These are phyloP conservation scores for Platysteira castanea DNA, from an alignment of 2,113 vertebrate species.

Conservation along the genomic window DNA sequence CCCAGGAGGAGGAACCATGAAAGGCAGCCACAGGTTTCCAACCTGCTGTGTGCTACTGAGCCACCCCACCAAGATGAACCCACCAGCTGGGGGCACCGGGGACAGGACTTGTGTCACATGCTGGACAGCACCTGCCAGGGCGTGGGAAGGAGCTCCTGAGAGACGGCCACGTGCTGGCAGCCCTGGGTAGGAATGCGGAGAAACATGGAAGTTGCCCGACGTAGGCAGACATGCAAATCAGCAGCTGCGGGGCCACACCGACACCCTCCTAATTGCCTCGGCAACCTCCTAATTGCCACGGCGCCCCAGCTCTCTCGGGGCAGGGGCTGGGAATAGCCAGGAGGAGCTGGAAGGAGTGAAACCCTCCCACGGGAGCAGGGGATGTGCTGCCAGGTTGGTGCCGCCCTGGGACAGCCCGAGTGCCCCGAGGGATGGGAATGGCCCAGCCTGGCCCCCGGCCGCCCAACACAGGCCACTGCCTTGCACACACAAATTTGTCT, in stretches of 20 bases:
- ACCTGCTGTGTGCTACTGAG: accelerated
- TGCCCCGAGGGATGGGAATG: neutral
- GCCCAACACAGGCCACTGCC: slow-evolving; percentile 16
- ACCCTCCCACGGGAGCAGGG: neutral
- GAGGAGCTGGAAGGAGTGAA: neutral
- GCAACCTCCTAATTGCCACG: neutral
- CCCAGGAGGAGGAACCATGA: neutral
- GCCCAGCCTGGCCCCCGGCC: neutral
- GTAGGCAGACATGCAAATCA: slow-evolving; percentile 27
- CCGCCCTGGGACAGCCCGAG: neutral
- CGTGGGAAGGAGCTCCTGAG: neutral
- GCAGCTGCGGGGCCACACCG: neutral
- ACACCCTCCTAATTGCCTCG: neutral
- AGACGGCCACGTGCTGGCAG: neutral
- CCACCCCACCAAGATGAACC: neutral
- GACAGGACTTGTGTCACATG: neutral
- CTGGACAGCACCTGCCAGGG: neutral
- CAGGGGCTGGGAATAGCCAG: neutral
- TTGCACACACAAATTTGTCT: slow-evolving; percentile 27
- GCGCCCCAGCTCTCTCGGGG: neutral
- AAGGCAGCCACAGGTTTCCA: neutral
- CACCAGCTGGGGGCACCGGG: accelerated
- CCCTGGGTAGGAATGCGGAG: neutral
- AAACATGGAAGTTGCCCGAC: neutral
- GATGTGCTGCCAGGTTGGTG: neutral